Conservation (phyloP, 2,888 invertebrate genomes). For the Agrilus mali region DNA sequence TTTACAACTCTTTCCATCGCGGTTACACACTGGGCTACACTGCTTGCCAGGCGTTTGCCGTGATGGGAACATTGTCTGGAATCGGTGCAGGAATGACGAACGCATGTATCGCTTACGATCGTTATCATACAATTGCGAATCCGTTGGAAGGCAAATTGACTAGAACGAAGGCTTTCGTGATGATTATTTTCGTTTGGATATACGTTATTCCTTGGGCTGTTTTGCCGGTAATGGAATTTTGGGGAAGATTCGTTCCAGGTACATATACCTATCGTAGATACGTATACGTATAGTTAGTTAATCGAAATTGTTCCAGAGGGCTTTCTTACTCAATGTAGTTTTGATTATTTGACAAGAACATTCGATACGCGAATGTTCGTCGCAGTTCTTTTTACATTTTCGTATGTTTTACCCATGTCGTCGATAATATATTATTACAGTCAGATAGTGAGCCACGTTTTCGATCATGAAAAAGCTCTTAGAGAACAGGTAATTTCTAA, state of each 20-base stretch:
- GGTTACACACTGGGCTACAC: conserved; percentile 63
- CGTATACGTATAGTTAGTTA: too few relatives aligned
- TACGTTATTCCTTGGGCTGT: conserved; percentile 74
- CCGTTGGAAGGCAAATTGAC: conserved; percentile 75
- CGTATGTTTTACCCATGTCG: conserved; percentile 64
- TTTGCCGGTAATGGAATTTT: conserved; percentile 66
- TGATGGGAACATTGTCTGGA: conserved; percentile 67
- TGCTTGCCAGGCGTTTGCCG: conserved; percentile 65
- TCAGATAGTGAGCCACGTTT: conserved; percentile 78
- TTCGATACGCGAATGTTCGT: conserved; percentile 71
- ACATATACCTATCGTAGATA: too few relatives aligned
- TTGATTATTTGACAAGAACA: conserved; percentile 70
- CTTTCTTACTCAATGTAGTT: conserved; percentile 73
- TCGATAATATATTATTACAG: conserved; percentile 75
- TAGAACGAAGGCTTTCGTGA: conserved; percentile 62
- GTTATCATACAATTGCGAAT: conserved; percentile 65
- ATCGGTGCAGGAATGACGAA: conserved; percentile 72
- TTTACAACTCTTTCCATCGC: conserved; percentile 68
- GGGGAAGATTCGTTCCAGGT: conserved; percentile 82
- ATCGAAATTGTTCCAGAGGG: conserved; percentile 72
- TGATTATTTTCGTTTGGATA: conserved; percentile 60
- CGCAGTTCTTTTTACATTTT: conserved; percentile 60
- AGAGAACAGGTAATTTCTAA: conserved; percentile 53
- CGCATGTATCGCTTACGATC: conserved; percentile 75
- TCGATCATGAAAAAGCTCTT: conserved; percentile 71